Conservation (phyloP, 2,797 vertebrate species). For the Pyrrhura leucotis region DNA sequence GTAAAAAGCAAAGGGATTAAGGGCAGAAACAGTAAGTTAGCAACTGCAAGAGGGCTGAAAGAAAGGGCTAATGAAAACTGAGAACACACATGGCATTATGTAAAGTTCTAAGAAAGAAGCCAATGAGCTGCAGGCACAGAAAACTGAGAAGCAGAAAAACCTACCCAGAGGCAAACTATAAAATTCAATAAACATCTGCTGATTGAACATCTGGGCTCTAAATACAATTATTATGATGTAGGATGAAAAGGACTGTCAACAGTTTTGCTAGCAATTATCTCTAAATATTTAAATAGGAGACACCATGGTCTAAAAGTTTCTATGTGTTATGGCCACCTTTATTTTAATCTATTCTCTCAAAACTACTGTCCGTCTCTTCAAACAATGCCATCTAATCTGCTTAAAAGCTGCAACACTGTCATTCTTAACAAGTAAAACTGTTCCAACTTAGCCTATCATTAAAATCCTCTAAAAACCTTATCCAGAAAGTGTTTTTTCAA, state of each 20-base stretch:
- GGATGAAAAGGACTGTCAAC: neutral
- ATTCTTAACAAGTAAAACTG: constrained; percentile 5
- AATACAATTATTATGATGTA: neutral
- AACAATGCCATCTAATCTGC: neutral
- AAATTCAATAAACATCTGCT: neutral
- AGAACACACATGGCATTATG: neutral
- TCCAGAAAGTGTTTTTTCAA: neutral
- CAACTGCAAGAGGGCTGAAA: neutral
- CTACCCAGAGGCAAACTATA: neutral
- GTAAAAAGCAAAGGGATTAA: neutral
- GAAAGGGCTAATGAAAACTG: neutral
- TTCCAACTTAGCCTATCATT: neutral
- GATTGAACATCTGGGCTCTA: neutral
- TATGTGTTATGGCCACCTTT: neutral
- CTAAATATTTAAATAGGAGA: neutral
- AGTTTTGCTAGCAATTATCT: neutral
- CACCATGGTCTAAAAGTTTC: neutral
- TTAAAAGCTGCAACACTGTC: neutral
- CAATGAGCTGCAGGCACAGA: neutral
- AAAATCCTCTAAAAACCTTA: neutral
- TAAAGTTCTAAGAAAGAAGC: neutral
- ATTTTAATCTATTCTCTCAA: neutral
- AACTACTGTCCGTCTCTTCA: neutral
- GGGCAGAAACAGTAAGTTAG: neutral
- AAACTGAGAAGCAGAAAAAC: neutral